These are phyloP conservation scores for Teinopalpus imperialis DNA, from an alignment of 2,888 invertebrate species.

Conservation along the genomic window DNA sequence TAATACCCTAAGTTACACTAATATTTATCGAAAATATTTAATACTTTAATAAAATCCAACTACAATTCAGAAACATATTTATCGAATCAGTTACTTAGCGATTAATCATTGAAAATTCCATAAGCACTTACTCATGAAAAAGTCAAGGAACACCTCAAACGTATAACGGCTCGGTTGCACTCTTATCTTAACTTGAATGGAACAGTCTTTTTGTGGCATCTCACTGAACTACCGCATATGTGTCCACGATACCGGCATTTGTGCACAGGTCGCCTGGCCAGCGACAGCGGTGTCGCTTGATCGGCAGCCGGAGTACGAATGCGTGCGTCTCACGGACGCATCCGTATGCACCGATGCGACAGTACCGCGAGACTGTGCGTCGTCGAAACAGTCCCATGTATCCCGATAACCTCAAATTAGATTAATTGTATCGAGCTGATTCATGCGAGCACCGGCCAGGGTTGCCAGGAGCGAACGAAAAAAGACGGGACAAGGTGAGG, in stretches of 20 bases:
- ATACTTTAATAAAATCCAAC: too few relatives aligned
- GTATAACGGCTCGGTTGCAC: slow-evolving; percentile 70
- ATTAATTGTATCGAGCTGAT: slow-evolving; percentile 79
- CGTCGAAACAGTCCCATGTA: slow-evolving; percentile 63
- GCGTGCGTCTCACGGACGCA: slow-evolving; percentile 38
- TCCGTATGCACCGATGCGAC: slow-evolving; percentile 53
- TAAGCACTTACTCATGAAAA: slow-evolving; percentile 76
- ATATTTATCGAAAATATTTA: too few relatives aligned
- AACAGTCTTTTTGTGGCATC: slow-evolving; percentile 77
- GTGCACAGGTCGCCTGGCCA: slow-evolving; percentile 23
- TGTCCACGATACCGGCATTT: slow-evolving; percentile 37
- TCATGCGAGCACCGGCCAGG: slow-evolving; percentile 58
- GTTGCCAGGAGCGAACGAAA: slow-evolving; percentile 19
- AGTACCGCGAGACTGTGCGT: slow-evolving; percentile 72
- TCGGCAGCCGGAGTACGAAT: slow-evolving; percentile 19
- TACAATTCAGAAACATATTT: too few relatives aligned
- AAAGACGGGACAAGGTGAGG: slow-evolving; percentile 18
- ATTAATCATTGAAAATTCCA: neutral
- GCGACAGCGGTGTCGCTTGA: slow-evolving; percentile 25
- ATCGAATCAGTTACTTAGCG: too few relatives aligned
- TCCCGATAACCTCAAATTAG: slow-evolving; percentile 79
- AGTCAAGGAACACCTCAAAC: slow-evolving; percentile 75
- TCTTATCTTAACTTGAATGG: slow-evolving; percentile 72
- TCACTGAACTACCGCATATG: slow-evolving; percentile 63
- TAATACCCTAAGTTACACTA: too few relatives aligned